Base-by-base conservation (phyloP, 2,888 invertebrate genomes). In the Hartigia nigra region DNA sequence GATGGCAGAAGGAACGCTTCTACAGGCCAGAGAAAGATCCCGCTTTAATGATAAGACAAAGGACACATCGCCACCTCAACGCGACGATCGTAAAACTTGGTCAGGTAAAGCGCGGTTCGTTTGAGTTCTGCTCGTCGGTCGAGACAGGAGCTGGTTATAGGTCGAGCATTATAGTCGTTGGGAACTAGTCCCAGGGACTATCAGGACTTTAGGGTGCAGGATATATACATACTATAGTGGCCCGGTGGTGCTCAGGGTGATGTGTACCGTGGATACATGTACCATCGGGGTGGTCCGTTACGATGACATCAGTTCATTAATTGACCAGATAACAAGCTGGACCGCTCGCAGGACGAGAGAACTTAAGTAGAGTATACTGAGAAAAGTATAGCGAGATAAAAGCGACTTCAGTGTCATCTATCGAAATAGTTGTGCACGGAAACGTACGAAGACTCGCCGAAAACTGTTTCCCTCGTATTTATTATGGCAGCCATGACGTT, bases 51-150 rank as follows among this genome's bases (percentile, higher is more conserved):
- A 91, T 91, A 91, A 91, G 55, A 89, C 87, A 85, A 87, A 86
- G 90, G 90, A 91, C 90, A 90, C 91, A 91, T 91, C 91, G 90
- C 90, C 91, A 91, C 91, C 91, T 91, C 89, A 90, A 84, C 89
- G 89, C 90, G 90, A 90, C 90, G 91, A 91, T 91, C 91, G 91
- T 91, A 91, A 91, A 91, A 91, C 89, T 91, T 89, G 88, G 87
- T 83, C 91, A 91, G 91, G 90, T 90, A 91, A 79, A 89, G 89
- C 85, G 90, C 91, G 91, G 90, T 85, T 82, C 88, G 88, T 90
- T 90, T 90, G 87, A 86, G 84, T 82, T 77, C 82, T 79, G 82
- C 82, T 34, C 12, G 72, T 32, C 31, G 72, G 72, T 32, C 72
- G 72, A 72, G 86, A 87, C 88, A 79, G 88, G 87, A 88, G 89